Evolutionary conservation across 2,888 invertebrate species (phyloP), one percentile per base, ranked within the genome.

Genomic region (Rotaria sp.): DNA sequence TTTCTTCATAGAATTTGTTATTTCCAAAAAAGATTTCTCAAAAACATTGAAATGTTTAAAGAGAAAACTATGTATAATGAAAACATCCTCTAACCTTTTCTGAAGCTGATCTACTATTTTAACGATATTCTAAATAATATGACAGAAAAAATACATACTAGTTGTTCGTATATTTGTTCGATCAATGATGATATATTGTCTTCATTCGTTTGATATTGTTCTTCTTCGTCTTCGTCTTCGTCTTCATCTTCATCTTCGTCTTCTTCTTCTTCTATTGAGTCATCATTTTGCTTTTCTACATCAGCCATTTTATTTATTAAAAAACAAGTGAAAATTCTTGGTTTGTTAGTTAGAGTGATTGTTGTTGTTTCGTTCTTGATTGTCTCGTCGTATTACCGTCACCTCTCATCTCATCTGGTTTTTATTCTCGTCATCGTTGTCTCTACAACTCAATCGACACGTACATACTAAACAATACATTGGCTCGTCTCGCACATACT

Each of bases 171-270:
- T 67, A 67, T 67, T 30, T 67, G 67, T 30, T 67, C n/a, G 30
- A 67, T 67, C n/a, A 67, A 67, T 67, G 67, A 67, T 67, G 67
- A 30, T 67, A n/a, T 67, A 30, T 67, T 67, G 15, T 67, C n/a
- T 18, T 35, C 35, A 18, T n/a, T 57, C 1, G 15, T 35, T 5
- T 67, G 2, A 5, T 15, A 67, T 13, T 67, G 30, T 30, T 67
- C 67, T 67, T 67, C 8, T 15, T 59, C 30, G 4, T 13, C 13
- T 11, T 67, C 67, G 35, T 67, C 8, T 15, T 59, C 30, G 4
- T 13, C 13, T 11, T n/a, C n/a, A n/a, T n/a, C n/a, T 30, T 67
- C 67, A 35, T 67, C 8, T 15, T 59, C 30, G 4, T 13, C 13
- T 11, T n/a, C n/a, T 30, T 67, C 67, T 67, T 67, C 8, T 15